Evolutionary conservation across 2,113 vertebrate genomes (phyloP), one percentile per base, ranked within the genome.

Genomic region (Terrapene triunguis): DNA sequence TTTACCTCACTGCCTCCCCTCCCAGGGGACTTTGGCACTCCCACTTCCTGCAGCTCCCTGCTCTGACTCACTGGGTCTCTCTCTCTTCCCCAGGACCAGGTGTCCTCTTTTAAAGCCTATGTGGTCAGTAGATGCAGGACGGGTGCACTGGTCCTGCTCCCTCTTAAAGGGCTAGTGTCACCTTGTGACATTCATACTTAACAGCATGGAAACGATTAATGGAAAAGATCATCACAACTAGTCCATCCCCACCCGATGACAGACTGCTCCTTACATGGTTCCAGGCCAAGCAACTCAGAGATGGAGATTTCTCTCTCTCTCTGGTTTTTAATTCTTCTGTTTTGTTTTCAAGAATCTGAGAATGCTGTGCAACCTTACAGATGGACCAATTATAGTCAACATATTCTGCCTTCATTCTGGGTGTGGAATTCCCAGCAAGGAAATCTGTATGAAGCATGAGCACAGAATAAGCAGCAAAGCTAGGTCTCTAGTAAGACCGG

Each of bases 221-320:
- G 19, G 1, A 8, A 29, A 91, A 62, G 88, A 59, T 38, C 8
- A 21, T 8, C 54, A 5, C 24, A 47, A 72, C 50, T 89, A 80
- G 53, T 88, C 29, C 55, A 53, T 96, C 83, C 80, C 38, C 85
- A 48, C 21, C 84, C 81, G 32, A 25, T 96, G 65, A 50, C 27
- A 62, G 8, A 38, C 65, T 54, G 12, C 38, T 83, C 32, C 21
- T 50, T 89, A 55, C 38, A 80, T 87, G 89, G 79, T 74, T 81
- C n/a, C 80, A 4, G 7, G 79, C 82, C 86, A 93, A 95, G 82
- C 65, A 19, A 79, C 86, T 87, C 0, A 78, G 27, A 22, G 88
- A 91, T 48, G 3, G 51, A 86, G 0, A 47, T 13, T 82, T 0
- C 19, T 55, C 0, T 0, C 4, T 2, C 89, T 53, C 4, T 1